Conservation (phyloP, 2,888 invertebrate species). For the Electrophaes corylata region DNA sequence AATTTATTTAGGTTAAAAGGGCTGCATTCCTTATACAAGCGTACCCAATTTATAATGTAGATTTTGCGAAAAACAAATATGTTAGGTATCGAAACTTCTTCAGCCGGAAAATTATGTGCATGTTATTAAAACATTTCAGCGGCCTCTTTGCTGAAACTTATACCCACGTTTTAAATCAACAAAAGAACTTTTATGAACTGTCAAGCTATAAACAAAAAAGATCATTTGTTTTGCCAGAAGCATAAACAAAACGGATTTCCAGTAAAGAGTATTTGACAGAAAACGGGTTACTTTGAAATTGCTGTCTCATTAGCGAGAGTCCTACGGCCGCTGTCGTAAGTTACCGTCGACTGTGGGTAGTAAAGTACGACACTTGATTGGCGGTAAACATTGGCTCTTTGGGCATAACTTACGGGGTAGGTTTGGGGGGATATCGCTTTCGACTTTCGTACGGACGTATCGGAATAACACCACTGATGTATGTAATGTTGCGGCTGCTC, state of each 20-base stretch:
- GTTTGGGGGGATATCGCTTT: constrained; percentile 28
- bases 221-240: constrained; percentile 16
- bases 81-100: neutral
- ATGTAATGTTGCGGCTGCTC: constrained; percentile 16
- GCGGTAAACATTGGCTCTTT: constrained; percentile 56
- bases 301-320: constrained; percentile 76
- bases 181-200: constrained; percentile 26
- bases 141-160: constrained; percentile 20
- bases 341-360: constrained; percentile 66
- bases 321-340: constrained; percentile 72
- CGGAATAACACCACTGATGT: constrained; percentile 24
- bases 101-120: constrained; percentile 23
- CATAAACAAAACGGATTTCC: constrained; percentile 40
- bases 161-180: constrained; percentile 16
- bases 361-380: constrained; percentile 77
- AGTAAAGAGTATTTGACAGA: constrained; percentile 65
- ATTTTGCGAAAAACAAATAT: constrained; percentile 12
- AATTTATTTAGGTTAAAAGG: constrained; percentile 28
- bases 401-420: constrained; percentile 38
- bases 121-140: constrained; percentile 18
- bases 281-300: constrained; percentile 56
- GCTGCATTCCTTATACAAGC: constrained; percentile 25
- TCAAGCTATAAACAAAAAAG: constrained; percentile 19
- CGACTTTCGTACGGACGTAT: constrained; percentile 25
- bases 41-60: constrained; percentile 30